Conservation (phyloP, 2,113 vertebrate genomes). For the Equus quagga region DNA sequence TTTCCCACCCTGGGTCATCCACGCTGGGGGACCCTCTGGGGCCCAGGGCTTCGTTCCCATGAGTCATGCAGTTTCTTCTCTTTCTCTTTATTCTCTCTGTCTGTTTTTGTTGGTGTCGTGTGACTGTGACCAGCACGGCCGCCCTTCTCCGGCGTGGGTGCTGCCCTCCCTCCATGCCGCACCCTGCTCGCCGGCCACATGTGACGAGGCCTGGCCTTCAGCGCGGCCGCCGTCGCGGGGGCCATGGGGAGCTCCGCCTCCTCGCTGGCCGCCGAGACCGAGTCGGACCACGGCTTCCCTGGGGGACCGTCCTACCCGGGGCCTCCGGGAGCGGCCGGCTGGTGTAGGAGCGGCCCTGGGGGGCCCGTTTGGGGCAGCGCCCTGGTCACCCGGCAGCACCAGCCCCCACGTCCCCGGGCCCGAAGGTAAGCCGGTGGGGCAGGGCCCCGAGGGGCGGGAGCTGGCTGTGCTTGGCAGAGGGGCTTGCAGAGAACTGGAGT, state of each 20-base stretch:
- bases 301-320: slow-evolving; percentile 90
- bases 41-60: slow-evolving; percentile 59
- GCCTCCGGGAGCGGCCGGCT: slow-evolving; percentile 91
- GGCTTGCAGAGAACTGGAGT: background rate
- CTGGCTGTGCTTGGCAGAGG: background rate
- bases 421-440: slow-evolving; percentile 93
- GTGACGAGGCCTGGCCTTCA: slow-evolving; percentile 86
- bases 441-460: background rate
- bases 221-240: slow-evolving; percentile 81
- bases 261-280: slow-evolving; percentile 95
- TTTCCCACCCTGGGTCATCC: background rate
- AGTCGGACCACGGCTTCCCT: slow-evolving; percentile 96
- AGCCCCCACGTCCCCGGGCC: slow-evolving; percentile 88
- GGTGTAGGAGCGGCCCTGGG: slow-evolving; percentile 94
- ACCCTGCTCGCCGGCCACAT: slow-evolving; percentile 78
- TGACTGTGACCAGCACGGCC: slow-evolving; percentile 81
- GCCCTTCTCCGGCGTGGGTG: slow-evolving; percentile 81
- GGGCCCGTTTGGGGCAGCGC: slow-evolving; percentile 92
- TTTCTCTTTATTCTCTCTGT: slow-evolving; percentile 78
- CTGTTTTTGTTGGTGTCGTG: slow-evolving; percentile 56
- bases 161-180: slow-evolving; percentile 84
- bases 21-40: slow-evolving; percentile 27
- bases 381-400: slow-evolving; percentile 94
- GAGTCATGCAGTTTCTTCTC: slow-evolving; percentile 83
- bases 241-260: slow-evolving; percentile 98